Base-by-base conservation (phyloP, 2,888 invertebrate species). In the Plebejus melissa region DNA sequence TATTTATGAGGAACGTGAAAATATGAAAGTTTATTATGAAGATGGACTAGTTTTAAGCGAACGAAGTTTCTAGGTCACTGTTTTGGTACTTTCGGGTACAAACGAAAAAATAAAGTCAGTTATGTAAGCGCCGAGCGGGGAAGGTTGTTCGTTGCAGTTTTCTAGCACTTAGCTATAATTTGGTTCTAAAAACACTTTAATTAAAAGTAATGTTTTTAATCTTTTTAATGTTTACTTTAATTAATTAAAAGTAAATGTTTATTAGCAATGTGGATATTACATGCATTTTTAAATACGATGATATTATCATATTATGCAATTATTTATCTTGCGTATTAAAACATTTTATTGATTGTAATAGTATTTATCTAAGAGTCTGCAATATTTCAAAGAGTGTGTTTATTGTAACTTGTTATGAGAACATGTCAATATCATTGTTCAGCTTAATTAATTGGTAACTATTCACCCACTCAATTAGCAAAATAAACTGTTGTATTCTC, bases 391-490 rank as follows among this genome's bases (percentile, higher is more conserved):
- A 70, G 71, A 46, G 65, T 75, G 4, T 58, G 36, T 72, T 50
- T 72, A 28, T 72, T 54, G 4, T 54, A 11, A 71, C 46, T 46
- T 16, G 41, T 75, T 46, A 41, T 16, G 22, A 71, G 58, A 41
- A 75, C 41, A 57, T 58, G 57, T 46, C 58, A 71, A 70, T 71
- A 70, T n/a, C 58, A 41, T 41, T 75, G 57, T 75, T 54, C 38
- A 75, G 54, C n/a, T 76, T 75, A 76, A 74, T 76, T 70, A 69
- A 75, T 74, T 54, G 65, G 54, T 75, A 75, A 76, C 65, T 76
- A 76, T 74, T 77, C 76, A 74, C 76, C 69, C 75, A 36, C 46
- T 77, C 76, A 76, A 83, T 83, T 80, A 81, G 16, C 41, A 76
- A 70, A 75, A 58, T 70, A 71, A 75, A 75, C 70, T 71, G 28